Evolutionary conservation across 2,113 vertebrate species (phyloP), one percentile per base, ranked within the genome.

Genomic region (Pampusana beccarii): DNA sequence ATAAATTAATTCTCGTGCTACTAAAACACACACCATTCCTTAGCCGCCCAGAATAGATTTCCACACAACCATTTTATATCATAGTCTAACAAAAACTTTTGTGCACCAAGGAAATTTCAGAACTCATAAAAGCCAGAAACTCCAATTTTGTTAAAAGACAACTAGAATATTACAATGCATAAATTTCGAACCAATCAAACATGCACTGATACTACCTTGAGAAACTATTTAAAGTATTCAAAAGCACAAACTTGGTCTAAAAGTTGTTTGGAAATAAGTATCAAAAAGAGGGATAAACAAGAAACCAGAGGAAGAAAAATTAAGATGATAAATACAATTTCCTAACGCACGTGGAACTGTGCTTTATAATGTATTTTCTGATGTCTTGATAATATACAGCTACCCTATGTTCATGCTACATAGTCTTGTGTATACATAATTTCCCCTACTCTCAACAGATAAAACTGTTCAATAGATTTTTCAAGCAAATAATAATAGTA

Each of bases 91-190:
- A 79, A 90, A 86, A 84, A 53, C 29, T 61, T 73, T 5, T 13
- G 28, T 80, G 31, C 6, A 1, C 14, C 34, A 77, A 87, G 28
- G 66, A 95, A 69, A 91, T 93, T 93, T 75, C 54, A 88, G 73
- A 91, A 74, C 24, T 86, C 83, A 64, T 73, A 44, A 36, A 86
- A 95, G 60, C 80, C 13, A 88, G 62, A 96, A 93, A 86, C 51
- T 57, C 50, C 13, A 57, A 66, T 82, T 87, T 67, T 81, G 13
- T 62, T 83, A 75, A 77, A 64, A 72, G 74, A 75, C 48, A 84
- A 86, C 51, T 67, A 67, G 50, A 86, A 31, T 54, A 81, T 57
- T 79, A 70, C 6, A 61, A 62, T 21, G 38, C 23, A 78, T 58
- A 86, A 44, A 71, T 66, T 81, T 64, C 29, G 67, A 86, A 91